Evolutionary conservation across 30 jellyfish, hydroid and myxozoan genomes (phyloP).

Genomic region (Hydra vulgaris): DNA sequence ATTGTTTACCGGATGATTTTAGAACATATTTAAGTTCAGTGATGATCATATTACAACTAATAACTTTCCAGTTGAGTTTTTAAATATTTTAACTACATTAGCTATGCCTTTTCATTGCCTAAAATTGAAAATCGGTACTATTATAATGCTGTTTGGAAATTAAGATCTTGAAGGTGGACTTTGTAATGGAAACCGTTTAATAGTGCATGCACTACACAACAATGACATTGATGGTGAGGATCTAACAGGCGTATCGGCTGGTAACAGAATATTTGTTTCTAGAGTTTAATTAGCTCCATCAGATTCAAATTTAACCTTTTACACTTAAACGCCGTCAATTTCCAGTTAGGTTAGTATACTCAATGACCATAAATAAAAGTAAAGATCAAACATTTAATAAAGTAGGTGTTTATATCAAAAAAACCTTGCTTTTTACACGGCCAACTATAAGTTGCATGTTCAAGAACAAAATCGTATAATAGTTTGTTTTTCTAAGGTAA

Average conservation of each 20-base stretch:
- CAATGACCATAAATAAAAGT: conserved; percentile 37
- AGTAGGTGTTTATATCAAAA: conserved; percentile 24
- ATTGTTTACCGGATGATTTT: conserved; percentile 21
- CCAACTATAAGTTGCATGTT: no score
- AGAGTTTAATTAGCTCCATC: conserved; percentile 26
- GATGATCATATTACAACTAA: background rate
- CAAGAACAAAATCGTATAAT: no score
- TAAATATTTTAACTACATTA: background rate
- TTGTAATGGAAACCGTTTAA: conserved; percentile 18
- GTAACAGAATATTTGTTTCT: conserved; percentile 9
- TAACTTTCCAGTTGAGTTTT: background rate
- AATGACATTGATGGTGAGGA: no score
- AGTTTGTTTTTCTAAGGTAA: no score
- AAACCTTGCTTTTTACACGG: conserved; percentile 41
- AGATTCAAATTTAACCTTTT: conserved; percentile 32
- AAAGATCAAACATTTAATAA: conserved; percentile 35
- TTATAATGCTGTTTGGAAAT: conserved; percentile 29
- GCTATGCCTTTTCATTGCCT: conserved; percentile 51
- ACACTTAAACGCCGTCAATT: conserved; percentile 23
- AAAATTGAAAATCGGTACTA: conserved; percentile 39
- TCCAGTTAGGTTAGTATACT: conserved; percentile 32
- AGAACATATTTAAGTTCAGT: conserved; percentile 12
- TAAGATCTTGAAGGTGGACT: conserved; percentile 33
- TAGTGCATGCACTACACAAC: conserved; percentile 28
- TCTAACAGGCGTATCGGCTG: conserved; percentile 21